A percentile compares a stretch with the other conserved stretches of the same genome.
These are phyloP conservation scores for Yasuhikotakia modesta DNA, from an alignment of 2,797 vertebrate genomes.

Conservation along the genomic window DNA sequence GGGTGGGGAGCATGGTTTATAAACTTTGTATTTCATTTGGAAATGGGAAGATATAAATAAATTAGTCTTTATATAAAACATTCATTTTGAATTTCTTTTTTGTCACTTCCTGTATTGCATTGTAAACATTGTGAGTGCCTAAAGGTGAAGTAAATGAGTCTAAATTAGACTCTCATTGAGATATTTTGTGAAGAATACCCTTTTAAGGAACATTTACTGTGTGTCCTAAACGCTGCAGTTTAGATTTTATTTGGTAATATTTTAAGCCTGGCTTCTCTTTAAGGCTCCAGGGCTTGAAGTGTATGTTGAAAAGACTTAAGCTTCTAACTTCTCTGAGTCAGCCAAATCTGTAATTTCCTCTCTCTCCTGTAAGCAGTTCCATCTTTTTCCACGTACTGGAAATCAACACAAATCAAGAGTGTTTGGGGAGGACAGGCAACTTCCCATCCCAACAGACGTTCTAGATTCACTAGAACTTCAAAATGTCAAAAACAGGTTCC, in stretches of 20 bases:
- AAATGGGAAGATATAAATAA: conserved; percentile 72
- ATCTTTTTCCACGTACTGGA: conserved; percentile 17
- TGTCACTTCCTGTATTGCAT: conserved; percentile 39
- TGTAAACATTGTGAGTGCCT: neutral
- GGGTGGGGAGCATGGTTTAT: conserved; percentile 61
- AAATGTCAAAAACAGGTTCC: neutral
- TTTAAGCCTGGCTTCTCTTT: neutral
- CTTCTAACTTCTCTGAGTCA: neutral
- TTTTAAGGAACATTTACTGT: too few relatives aligned
- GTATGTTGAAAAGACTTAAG: neutral
- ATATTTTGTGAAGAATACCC: too few relatives aligned
- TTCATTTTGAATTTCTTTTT: conserved; percentile 62
- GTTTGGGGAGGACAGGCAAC: conserved; percentile 15
- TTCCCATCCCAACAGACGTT: neutral
- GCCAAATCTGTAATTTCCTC: neutral
- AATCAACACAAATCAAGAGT: conserved; percentile 27
- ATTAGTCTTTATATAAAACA: conserved; percentile 76
- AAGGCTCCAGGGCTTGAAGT: neutral
- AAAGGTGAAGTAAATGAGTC: too few relatives aligned
- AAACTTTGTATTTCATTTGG: conserved; percentile 69
- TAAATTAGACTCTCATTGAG: too few relatives aligned
- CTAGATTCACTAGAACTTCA: neutral
- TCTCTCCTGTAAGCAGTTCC: neutral
- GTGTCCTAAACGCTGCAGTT: too few relatives aligned
- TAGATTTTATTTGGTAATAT: neutral